phyloP scores from a whole-genome alignment of 37 sponge, comb jelly and placozoan species.

The Eunapius fragilis region DNA sequence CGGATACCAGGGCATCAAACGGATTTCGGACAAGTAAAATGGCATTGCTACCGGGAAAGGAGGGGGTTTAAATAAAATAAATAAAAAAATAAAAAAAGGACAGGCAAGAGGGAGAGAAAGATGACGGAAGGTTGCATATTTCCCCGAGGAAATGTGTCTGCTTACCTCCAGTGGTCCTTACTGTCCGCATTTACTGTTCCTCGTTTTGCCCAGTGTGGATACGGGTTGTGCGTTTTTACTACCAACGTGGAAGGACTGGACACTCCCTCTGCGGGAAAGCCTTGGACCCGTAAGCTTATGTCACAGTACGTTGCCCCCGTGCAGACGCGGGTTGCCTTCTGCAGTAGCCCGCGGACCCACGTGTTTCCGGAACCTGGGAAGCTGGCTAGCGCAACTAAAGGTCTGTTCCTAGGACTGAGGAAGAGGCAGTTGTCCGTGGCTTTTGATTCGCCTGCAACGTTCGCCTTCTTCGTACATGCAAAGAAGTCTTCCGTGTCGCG shows the following conservation, averaged over 20 bases:
- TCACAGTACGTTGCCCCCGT: conserved; percentile 68
- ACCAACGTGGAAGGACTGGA: conserved; percentile 39
- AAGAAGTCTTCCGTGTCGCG: not conserved
- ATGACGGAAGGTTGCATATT: not conserved
- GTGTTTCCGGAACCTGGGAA: conserved; percentile 70
- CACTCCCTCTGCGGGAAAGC: conserved; percentile 49
- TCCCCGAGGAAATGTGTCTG: not conserved
- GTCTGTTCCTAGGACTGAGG: conserved; percentile 14
- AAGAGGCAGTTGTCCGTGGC: conserved; percentile 1
- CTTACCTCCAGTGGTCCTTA: not conserved
- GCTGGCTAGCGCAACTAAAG: conserved; percentile 50
- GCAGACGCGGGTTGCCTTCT: conserved; percentile 53
- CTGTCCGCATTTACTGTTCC: not conserved
- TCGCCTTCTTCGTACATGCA: not conserved
- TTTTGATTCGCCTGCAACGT: not conserved
- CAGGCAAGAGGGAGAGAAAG: conserved; percentile 8
- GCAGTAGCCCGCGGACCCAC: conserved; percentile 56
- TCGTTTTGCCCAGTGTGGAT: conserved; percentile 25
- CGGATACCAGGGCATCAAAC: conserved; percentile 42
- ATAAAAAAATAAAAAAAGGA: too few relatives aligned
- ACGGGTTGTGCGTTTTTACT: conserved; percentile 50
- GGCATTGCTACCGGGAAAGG: conserved; percentile 8
- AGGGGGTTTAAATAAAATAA: too few relatives aligned
- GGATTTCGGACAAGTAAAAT: conserved; percentile 49
- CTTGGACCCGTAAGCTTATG: conserved; percentile 5